phyloP scores from a whole-genome alignment of 2,888 invertebrate species.

The Rhimphoctona megacephalus region DNA sequence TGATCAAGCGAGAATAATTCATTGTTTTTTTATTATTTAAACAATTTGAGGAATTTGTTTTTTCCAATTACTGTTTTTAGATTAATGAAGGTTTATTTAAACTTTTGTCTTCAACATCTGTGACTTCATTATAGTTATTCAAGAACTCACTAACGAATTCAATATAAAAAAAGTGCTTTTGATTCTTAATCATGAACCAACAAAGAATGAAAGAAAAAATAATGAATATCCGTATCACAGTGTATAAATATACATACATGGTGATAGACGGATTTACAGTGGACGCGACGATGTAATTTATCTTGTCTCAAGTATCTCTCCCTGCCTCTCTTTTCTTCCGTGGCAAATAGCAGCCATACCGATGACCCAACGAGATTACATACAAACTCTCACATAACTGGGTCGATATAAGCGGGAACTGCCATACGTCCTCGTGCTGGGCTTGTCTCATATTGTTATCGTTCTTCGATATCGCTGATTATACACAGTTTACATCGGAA shows the following conservation, averaged over 20 bases:
- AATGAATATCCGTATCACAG: background rate
- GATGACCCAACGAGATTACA: slow-evolving; percentile 70
- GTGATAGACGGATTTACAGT: slow-evolving; percentile 23
- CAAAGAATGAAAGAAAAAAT: background rate
- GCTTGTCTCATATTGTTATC: slow-evolving; percentile 53
- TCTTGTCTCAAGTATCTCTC: slow-evolving; percentile 40
- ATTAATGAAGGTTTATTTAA: no score
- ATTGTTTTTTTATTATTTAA: background rate
- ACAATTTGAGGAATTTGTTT: background rate
- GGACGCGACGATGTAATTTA: slow-evolving; percentile 45
- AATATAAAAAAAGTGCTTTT: background rate
- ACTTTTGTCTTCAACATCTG: background rate
- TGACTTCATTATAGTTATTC: background rate
- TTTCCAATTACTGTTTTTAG: no score
- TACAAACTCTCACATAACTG: slow-evolving; percentile 68
- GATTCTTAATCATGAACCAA: background rate
- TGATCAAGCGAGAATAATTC: background rate
- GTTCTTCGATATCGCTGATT: slow-evolving; percentile 36
- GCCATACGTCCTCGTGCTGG: slow-evolving; percentile 26
- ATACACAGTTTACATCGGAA: slow-evolving; percentile 38
- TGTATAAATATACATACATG: background rate
- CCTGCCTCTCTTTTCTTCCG: slow-evolving; percentile 32
- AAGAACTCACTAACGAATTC: background rate
- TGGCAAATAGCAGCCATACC: slow-evolving; percentile 65
- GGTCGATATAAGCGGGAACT: slow-evolving; percentile 54